These are phyloP conservation scores for Sebastes itinus DNA, from an alignment of 2,797 vertebrate genomes.

Conservation along the genomic window DNA sequence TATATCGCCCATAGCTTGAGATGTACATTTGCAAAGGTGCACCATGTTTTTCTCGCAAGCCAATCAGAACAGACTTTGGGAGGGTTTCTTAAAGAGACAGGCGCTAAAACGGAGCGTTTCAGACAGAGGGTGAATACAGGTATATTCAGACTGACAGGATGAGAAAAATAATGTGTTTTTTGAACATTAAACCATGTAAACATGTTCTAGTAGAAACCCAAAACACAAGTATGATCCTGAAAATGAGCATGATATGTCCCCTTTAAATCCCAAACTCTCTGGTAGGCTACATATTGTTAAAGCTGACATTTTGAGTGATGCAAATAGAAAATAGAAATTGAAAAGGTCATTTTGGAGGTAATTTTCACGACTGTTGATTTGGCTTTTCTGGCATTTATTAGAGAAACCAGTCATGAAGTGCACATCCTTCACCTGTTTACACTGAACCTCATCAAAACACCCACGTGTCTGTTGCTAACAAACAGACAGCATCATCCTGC, in stretches of 20 bases:
- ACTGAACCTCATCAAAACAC: constrained; percentile 1
- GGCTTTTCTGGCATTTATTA: not conserved
- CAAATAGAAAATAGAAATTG: too few species aligned
- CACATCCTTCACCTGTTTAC: not conserved
- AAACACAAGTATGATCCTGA: not conserved
- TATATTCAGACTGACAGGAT: too few species aligned
- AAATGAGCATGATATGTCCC: not conserved
- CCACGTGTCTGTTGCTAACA: constrained; percentile 22
- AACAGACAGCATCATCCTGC: constrained; percentile 22
- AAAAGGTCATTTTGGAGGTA: not conserved
- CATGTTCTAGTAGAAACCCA: not conserved
- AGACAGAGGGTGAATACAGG: too few species aligned
- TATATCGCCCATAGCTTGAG: not conserved
- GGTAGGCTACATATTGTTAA: not conserved
- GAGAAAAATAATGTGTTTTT: not conserved
- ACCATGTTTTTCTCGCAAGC: too few species aligned
- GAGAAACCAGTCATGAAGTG: constrained; percentile 2
- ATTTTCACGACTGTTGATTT: not conserved
- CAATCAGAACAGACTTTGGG: too few species aligned
- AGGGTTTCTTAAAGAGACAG: too few species aligned
- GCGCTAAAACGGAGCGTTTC: too few species aligned
- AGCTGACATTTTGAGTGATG: not conserved
- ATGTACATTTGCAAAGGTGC: too few species aligned
- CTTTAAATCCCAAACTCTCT: not conserved
- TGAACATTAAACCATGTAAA: too few species aligned